phyloP scores from a whole-genome alignment of 2,888 invertebrate species.

The Enchytraeus crypticus region DNA sequence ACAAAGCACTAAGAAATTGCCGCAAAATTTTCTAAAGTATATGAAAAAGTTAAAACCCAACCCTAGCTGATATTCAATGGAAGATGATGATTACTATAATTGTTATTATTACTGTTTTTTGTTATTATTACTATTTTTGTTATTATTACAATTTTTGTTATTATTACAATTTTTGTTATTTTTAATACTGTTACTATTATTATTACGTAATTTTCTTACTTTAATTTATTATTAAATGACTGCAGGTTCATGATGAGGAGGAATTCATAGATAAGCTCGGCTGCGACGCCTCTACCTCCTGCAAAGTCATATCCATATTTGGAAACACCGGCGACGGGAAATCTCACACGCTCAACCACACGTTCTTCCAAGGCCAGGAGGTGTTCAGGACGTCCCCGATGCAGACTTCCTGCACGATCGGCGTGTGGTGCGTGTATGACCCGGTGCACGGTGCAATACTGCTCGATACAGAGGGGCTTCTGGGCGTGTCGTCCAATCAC shows the following conservation, averaged over 20 bases:
- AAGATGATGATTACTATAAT: no score
- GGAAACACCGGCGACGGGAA: slow-evolving; percentile 78
- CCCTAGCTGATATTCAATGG: no score
- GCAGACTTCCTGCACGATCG: slow-evolving; percentile 65
- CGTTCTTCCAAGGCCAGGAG: slow-evolving; percentile 60
- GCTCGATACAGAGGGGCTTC: slow-evolving; percentile 71
- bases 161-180: no score
- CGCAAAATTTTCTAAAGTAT: no score
- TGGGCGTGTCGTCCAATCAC: slow-evolving; percentile 57
- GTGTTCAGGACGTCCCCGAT: slow-evolving; percentile 61
- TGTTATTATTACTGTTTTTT: no score
- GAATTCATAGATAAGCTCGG: slow-evolving; percentile 44
- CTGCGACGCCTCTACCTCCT: slow-evolving; percentile 41
- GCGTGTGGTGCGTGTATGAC: slow-evolving; percentile 70
- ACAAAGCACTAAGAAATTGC: no score
- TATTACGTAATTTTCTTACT: no score
- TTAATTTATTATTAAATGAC: no score
- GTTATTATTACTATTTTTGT: no score
- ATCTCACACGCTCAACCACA: slow-evolving; percentile 68
- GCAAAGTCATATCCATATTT: slow-evolving; percentile 71
- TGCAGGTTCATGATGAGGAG: slow-evolving; percentile 40
- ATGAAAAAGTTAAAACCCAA: no score
- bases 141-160: no score
- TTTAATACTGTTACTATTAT: no score
- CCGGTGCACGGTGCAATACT: slow-evolving; percentile 59